Conservation (phyloP, 2,888 invertebrate genomes). For the Meghimatium bilineatum region DNA sequence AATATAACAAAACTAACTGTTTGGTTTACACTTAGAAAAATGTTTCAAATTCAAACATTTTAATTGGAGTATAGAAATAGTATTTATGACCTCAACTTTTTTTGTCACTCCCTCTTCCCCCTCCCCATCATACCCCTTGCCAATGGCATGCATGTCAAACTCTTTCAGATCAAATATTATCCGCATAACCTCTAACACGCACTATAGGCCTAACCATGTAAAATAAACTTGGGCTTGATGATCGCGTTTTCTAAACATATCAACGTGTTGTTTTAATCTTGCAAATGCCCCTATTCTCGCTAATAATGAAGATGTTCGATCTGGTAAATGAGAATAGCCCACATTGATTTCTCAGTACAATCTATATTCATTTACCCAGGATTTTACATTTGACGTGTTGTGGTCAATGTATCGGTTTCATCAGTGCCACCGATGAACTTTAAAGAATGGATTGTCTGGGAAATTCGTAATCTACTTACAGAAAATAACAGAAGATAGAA, state of each 20-base stretch:
- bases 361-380: constrained; percentile 3
- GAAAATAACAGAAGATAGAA: too few relatives aligned
- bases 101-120: too few relatives aligned
- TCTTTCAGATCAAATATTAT: too few relatives aligned
- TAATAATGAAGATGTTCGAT: constrained; percentile 15
- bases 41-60: too few relatives aligned
- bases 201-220: neutral
- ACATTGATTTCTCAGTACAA: neutral
- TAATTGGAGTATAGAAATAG: too few relatives aligned
- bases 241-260: neutral
- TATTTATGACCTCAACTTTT: too few relatives aligned
- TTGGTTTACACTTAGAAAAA: too few relatives aligned
- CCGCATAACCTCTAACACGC: too few relatives aligned
- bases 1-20: too few relatives aligned
- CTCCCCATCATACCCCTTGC: too few relatives aligned
- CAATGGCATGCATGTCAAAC: too few relatives aligned
- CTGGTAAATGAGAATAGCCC: neutral
- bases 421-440: neutral
- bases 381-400: constrained; percentile 13
- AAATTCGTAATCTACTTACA: too few relatives aligned
- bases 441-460: neutral
- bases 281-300: neutral
- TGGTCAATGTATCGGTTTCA: neutral
- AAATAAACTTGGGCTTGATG: neutral
- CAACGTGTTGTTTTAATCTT: neutral